Conservation (phyloP, 2,888 invertebrate species). For the Phrixothrix hirtus region DNA sequence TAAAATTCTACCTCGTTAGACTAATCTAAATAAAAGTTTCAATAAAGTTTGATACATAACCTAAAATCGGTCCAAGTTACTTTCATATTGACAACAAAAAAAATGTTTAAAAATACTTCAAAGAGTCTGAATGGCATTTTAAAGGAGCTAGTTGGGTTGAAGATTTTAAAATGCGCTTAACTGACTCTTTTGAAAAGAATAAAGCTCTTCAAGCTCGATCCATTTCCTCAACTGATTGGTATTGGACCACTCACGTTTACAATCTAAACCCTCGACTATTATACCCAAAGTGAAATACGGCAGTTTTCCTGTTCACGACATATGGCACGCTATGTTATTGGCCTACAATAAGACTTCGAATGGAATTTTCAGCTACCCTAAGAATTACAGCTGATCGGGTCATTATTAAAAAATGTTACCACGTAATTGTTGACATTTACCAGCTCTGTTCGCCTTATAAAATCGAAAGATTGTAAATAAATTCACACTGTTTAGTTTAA, state of each 20-base stretch:
- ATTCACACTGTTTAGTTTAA: too few relatives aligned
- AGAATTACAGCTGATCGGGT: slow-evolving; percentile 9
- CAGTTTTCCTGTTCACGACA: slow-evolving; percentile 40
- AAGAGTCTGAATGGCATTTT: slow-evolving; percentile 4
- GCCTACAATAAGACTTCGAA: slow-evolving; percentile 26
- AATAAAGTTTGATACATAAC: too few relatives aligned
- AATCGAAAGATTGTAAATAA: too few relatives aligned
- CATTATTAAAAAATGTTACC: slow-evolving; percentile 8
- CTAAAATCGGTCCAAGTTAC: too few relatives aligned
- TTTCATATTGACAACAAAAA: background rate
- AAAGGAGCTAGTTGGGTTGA: slow-evolving; percentile 19
- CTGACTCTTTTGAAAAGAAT: slow-evolving; percentile 28
- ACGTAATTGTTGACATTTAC: background rate
- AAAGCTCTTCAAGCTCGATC: slow-evolving; percentile 30
- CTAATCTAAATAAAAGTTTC: too few relatives aligned
- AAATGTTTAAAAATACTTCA: background rate
- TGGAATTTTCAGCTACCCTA: slow-evolving; percentile 17
- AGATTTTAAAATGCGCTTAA: slow-evolving; percentile 31
- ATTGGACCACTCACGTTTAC: slow-evolving; percentile 35
- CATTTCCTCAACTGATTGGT: slow-evolving; percentile 34
- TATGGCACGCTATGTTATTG: slow-evolving; percentile 38
- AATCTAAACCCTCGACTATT: slow-evolving; percentile 36
- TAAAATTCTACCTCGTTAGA: too few relatives aligned
- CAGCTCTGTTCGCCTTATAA: too few relatives aligned
- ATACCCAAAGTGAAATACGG: slow-evolving; percentile 37